Evolutionary conservation across 2,888 invertebrate genomes (phyloP).

Genomic region (Catocala sponsa): DNA sequence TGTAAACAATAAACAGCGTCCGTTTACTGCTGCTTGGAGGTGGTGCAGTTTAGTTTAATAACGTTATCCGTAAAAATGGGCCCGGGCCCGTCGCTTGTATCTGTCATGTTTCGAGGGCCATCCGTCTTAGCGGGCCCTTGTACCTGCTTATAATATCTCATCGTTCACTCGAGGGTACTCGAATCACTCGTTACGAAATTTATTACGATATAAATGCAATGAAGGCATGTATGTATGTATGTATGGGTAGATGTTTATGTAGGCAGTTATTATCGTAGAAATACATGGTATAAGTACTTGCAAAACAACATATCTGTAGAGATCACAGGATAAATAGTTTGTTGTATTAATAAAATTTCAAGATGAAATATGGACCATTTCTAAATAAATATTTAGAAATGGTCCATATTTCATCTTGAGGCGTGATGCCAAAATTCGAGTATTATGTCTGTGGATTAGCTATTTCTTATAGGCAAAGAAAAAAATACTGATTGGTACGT

Average conservation of each 20-base stretch:
- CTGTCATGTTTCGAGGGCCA: constrained; percentile 63
- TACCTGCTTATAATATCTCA: constrained; percentile 60
- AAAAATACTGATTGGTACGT: no score
- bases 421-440: no score
- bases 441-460: no score
- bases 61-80: constrained; percentile 54
- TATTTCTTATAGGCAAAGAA: no score
- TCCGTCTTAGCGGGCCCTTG: constrained; percentile 61
- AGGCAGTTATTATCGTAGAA: neutral
- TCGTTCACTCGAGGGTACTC: constrained; percentile 41
- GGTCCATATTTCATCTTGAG: no score
- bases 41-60: constrained; percentile 51
- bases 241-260: constrained; percentile 1
- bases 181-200: constrained; percentile 27
- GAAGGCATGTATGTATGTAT: neutral
- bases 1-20: constrained; percentile 44
- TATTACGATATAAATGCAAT: constrained; percentile 35
- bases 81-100: constrained; percentile 50
- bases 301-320: no score
- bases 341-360: no score
- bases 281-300: no score
- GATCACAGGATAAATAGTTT: no score
- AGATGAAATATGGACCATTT: no score
- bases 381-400: no score
- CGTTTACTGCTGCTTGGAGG: constrained; percentile 26